Evolutionary conservation across 2,888 invertebrate genomes (phyloP).

Genomic region (Caenorhabditis sp.): DNA sequence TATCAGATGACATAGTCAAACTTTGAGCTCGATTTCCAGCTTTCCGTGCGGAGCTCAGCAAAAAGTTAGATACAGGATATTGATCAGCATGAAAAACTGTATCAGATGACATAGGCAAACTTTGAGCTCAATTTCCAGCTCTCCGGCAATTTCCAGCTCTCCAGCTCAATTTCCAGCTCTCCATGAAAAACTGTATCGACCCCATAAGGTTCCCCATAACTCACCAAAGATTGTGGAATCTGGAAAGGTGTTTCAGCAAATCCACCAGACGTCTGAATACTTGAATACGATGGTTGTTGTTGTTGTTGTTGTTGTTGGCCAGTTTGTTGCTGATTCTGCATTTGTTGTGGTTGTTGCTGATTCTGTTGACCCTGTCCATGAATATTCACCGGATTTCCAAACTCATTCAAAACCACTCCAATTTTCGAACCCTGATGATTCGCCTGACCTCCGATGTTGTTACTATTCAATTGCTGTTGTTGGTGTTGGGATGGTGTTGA

Average conservation of each 20-base stretch:
- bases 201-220: background rate
- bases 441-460: background rate
- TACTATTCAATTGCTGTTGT: conserved; percentile 13
- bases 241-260: background rate
- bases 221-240: background rate
- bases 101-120: too few species aligned
- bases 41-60: too few species aligned
- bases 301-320: background rate
- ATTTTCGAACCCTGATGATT: conserved; percentile 18
- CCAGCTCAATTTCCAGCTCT: too few species aligned
- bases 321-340: background rate
- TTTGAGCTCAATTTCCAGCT: too few species aligned
- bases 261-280: background rate
- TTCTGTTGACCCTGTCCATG: background rate
- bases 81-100: too few species aligned
- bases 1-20: too few species aligned
- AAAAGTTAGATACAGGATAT: too few species aligned
- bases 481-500: too few species aligned
- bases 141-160: too few species aligned
- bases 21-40: too few species aligned
- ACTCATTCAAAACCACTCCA: conserved; percentile 31
- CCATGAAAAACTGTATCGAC: too few species aligned
- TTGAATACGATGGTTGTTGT: background rate
- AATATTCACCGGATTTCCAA: conserved; percentile 33
- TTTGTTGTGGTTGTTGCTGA: background rate